Conservation (phyloP, 2,888 invertebrate genomes). For the Phania funesta region DNA sequence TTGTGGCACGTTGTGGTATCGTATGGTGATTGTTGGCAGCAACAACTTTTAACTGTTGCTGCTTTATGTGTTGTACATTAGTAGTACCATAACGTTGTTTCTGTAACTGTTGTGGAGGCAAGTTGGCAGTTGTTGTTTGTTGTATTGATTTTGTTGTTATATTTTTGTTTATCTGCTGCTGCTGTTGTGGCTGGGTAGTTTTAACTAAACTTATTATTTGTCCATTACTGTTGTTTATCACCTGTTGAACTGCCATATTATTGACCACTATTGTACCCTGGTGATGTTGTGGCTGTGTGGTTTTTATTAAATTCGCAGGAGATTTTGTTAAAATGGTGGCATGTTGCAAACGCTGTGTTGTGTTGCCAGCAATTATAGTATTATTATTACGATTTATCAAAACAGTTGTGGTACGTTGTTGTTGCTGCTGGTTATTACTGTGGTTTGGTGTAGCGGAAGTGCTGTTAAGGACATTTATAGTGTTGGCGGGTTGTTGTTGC, state of each 20-base stretch:
- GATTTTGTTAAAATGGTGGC: conserved; percentile 69
- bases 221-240: conserved; percentile 61
- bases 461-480: conserved; percentile 44
- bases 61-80: conserved; percentile 57
- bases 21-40: conserved; percentile 48
- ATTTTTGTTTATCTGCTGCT: conserved; percentile 49
- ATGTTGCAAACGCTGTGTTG: conserved; percentile 69
- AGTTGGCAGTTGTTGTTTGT: conserved; percentile 63
- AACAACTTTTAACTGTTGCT: conserved; percentile 63
- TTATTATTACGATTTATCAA: conserved; percentile 70
- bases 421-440: conserved; percentile 31
- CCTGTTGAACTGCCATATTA: conserved; percentile 61
- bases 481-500: conserved; percentile 68
- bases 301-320: conserved; percentile 65
- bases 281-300: conserved; percentile 57
- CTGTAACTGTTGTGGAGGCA: conserved; percentile 61
- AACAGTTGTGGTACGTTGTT: conserved; percentile 68
- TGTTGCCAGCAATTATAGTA: conserved; percentile 69
- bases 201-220: conserved; percentile 63
- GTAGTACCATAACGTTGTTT: conserved; percentile 60
- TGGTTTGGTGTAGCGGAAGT: conserved; percentile 38
- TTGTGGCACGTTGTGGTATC: conserved; percentile 67
- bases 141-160: conserved; percentile 45
- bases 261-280: conserved; percentile 60
- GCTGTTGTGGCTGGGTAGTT: conserved; percentile 48